These are phyloP conservation scores for Arvicanthis niloticus DNA, from an alignment of 2,113 vertebrate species.

Conservation along the genomic window DNA sequence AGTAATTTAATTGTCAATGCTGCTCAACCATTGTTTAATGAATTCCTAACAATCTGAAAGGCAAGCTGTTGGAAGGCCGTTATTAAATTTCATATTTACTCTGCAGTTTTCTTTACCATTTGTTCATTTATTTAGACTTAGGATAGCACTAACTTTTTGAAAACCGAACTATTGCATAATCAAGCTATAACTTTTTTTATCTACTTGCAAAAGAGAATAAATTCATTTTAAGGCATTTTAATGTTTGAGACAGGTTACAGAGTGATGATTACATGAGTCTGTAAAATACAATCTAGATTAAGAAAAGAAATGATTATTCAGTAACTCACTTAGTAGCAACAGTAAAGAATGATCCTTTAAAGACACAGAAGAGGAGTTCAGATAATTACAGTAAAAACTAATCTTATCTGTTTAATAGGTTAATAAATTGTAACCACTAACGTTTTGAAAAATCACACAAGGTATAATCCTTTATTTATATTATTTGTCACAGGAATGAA, in stretches of 20 bases:
- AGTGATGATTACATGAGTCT: neutral
- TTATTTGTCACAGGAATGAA: conserved; percentile 21
- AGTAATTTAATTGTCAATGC: conserved; percentile 86
- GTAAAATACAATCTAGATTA: conserved; percentile 50
- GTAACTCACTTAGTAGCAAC: neutral
- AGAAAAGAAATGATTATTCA: conserved; percentile 19
- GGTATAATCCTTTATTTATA: conserved; percentile 40
- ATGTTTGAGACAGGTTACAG: conserved; percentile 61
- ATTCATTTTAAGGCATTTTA: conserved; percentile 43
- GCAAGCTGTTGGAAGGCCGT: conserved; percentile 78
- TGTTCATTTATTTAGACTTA: conserved; percentile 82
- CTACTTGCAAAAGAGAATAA: conserved; percentile 52
- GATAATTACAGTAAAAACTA: conserved; percentile 55
- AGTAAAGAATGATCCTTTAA: neutral
- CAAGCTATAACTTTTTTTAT: conserved; percentile 66
- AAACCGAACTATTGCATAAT: conserved; percentile 66
- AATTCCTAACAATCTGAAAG: conserved; percentile 86
- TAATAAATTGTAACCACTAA: conserved; percentile 64
- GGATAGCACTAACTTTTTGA: conserved; percentile 79
- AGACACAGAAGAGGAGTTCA: neutral
- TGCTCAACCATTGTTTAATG: conserved; percentile 86
- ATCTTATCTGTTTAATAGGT: conserved; percentile 62
- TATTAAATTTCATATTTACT: conserved; percentile 86
- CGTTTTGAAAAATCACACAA: conserved; percentile 48
- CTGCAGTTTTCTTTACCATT: conserved; percentile 80